These are phyloP conservation scores for Cephalopachus bancanus DNA, from an alignment of 2,797 vertebrate species.

Conservation along the genomic window DNA sequence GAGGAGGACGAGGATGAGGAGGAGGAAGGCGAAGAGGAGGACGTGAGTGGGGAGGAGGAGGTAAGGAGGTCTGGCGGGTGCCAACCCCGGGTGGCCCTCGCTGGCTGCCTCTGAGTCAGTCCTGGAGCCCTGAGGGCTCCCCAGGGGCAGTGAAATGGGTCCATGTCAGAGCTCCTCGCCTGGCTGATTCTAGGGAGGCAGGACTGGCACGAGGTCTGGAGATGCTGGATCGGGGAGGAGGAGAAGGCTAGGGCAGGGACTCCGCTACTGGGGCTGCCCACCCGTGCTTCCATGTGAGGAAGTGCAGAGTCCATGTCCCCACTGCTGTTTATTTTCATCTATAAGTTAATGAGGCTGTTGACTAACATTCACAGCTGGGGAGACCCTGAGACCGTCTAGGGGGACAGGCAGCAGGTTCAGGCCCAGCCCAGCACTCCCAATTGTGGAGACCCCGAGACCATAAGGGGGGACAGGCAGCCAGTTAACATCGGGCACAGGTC, in stretches of 20 bases:
- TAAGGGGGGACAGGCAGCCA: too few species aligned
- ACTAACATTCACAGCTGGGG: background rate
- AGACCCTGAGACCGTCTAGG: background rate
- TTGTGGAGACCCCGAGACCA: too few species aligned
- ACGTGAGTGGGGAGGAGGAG: constrained; percentile 96
- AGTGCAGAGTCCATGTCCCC: background rate
- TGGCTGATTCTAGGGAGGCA: background rate
- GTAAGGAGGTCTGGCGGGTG: constrained; percentile 78
- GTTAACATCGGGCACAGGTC: too few species aligned
- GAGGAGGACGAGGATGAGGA: constrained; percentile 96
- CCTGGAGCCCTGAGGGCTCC: background rate
- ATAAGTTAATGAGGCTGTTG: background rate
- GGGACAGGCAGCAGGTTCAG: background rate
- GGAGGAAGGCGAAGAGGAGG: constrained; percentile 97
- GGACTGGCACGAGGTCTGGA: background rate
- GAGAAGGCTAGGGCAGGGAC: background rate
- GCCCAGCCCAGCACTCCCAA: too few species aligned
- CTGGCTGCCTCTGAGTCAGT: background rate
- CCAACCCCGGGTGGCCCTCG: background rate
- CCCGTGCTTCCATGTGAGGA: background rate
- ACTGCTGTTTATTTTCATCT: background rate
- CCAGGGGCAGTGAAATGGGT: background rate
- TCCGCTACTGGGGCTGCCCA: background rate
- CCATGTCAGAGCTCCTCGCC: background rate
- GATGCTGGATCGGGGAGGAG: background rate